phyloP scores from a whole-genome alignment of 1,140 invertebrate genomes.

The Trypoxylus dichotomus region DNA sequence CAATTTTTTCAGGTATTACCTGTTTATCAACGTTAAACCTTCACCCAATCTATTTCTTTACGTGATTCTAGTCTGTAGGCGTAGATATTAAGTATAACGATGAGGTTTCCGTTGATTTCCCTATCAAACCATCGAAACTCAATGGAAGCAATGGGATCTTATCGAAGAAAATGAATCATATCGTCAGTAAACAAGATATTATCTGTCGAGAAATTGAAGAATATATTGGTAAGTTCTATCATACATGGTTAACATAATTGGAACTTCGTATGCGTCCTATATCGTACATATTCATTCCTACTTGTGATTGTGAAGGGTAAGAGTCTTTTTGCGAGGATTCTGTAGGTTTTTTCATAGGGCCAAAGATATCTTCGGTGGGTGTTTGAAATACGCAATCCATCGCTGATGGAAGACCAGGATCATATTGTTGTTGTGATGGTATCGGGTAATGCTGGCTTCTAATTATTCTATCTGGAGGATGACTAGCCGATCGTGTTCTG shows the following conservation, averaged over 20 bases:
- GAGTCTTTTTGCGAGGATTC: too few relatives aligned
- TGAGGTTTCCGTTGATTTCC: neutral
- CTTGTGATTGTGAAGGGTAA: too few relatives aligned
- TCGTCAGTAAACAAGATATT: neutral
- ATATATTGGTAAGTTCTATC: neutral
- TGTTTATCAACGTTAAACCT: neutral
- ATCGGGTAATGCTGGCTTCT: too few relatives aligned
- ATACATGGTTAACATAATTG: neutral
- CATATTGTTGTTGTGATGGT: too few relatives aligned
- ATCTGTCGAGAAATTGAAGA: neutral
- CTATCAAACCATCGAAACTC: neutral
- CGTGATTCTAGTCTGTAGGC: neutral
- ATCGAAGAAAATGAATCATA: neutral
- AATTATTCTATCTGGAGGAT: too few relatives aligned
- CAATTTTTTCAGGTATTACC: conserved; percentile 17
- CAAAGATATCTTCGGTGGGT: too few relatives aligned
- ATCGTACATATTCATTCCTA: too few relatives aligned
- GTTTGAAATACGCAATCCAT: too few relatives aligned
- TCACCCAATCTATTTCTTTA: neutral
- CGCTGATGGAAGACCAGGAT: too few relatives aligned
- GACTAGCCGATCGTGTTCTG: too few relatives aligned
- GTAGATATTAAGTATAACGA: neutral
- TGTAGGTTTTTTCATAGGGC: too few relatives aligned
- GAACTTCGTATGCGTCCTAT: neutral
- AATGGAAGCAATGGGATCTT: neutral